These are phyloP conservation scores for Rhadinocentrus ornatus DNA, from an alignment of 2,797 vertebrate genomes.

Conservation along the genomic window DNA sequence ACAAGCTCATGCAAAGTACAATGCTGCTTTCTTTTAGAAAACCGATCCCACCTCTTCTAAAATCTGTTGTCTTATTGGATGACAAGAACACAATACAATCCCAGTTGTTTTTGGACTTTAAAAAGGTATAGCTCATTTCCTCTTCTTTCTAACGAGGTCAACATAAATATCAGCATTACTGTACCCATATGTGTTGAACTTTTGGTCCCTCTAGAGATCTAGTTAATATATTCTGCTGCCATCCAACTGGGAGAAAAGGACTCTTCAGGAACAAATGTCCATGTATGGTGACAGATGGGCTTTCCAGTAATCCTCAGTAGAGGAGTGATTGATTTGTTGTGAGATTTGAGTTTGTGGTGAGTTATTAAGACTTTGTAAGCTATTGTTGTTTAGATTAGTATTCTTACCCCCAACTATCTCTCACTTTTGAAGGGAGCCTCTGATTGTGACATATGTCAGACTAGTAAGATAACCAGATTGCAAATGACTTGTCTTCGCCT, in stretches of 20 bases:
- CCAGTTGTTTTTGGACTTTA: conserved; percentile 38
- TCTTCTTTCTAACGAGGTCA: conserved; percentile 30
- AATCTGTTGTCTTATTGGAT: conserved; percentile 38
- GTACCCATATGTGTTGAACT: conserved; percentile 13
- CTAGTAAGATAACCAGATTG: conserved; percentile 20
- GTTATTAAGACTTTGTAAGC: conserved; percentile 18
- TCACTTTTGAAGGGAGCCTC: conserved; percentile 13
- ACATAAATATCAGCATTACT: conserved; percentile 9
- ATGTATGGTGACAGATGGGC: conserved; percentile 54
- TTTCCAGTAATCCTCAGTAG: conserved; percentile 47
- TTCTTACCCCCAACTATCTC: not conserved
- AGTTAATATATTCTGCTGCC: conserved; percentile 32
- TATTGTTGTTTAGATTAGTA: conserved; percentile 17
- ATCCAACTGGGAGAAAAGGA: conserved; percentile 28
- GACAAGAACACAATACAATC: conserved; percentile 12
- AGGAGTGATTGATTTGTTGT: conserved; percentile 56
- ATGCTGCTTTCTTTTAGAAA: conserved; percentile 50
- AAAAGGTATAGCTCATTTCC: conserved; percentile 11
- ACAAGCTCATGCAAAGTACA: conserved; percentile 54
- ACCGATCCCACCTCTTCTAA: conserved; percentile 42
- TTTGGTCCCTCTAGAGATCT: conserved; percentile 17
- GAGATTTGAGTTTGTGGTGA: conserved; percentile 46
- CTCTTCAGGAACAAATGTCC: conserved; percentile 38
- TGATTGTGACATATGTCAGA: conserved; percentile 40
- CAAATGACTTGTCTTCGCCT: conserved; percentile 19